These are phyloP conservation scores for Molanna angustata DNA, from an alignment of 2,888 invertebrate genomes.

Conservation along the genomic window DNA sequence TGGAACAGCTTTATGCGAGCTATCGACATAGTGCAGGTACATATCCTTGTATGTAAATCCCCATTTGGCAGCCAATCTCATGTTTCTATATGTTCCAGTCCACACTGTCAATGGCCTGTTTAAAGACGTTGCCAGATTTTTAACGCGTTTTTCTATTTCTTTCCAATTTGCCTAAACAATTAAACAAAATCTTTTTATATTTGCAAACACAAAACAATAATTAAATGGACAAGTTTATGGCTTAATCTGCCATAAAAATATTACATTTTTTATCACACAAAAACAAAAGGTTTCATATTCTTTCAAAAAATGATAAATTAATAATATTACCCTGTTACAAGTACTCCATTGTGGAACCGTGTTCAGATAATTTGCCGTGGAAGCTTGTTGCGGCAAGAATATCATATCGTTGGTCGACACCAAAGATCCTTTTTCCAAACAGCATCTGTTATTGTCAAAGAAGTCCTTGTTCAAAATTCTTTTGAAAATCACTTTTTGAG, in stretches of 20 bases:
- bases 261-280: too few relatives aligned
- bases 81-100: slow-evolving; percentile 30
- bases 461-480: slow-evolving; percentile 31
- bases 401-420: slow-evolving; percentile 27
- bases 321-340: slow-evolving; percentile 29
- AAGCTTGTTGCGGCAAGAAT: slow-evolving; percentile 27
- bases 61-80: slow-evolving; percentile 31
- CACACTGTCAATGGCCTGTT: slow-evolving; percentile 30
- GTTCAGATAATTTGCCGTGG: slow-evolving; percentile 32
- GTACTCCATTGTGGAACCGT: slow-evolving; percentile 33
- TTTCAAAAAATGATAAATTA: too few relatives aligned
- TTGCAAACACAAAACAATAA: too few relatives aligned
- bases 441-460: slow-evolving; percentile 29
- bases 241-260: too few relatives aligned
- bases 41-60: slow-evolving; percentile 31
- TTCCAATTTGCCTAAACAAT: slow-evolving; percentile 33
- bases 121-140: slow-evolving; percentile 24
- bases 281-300: too few relatives aligned
- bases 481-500: slow-evolving; percentile 29
- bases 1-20: slow-evolving; percentile 30
- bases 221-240: too few relatives aligned
- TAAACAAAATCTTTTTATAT: too few relatives aligned
- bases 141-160: slow-evolving; percentile 31
- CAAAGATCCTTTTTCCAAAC: slow-evolving; percentile 30
- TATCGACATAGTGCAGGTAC: slow-evolving; percentile 30